Evolutionary conservation across 1,140 invertebrate species (phyloP).

Genomic region (Vanessa tameamea): DNA sequence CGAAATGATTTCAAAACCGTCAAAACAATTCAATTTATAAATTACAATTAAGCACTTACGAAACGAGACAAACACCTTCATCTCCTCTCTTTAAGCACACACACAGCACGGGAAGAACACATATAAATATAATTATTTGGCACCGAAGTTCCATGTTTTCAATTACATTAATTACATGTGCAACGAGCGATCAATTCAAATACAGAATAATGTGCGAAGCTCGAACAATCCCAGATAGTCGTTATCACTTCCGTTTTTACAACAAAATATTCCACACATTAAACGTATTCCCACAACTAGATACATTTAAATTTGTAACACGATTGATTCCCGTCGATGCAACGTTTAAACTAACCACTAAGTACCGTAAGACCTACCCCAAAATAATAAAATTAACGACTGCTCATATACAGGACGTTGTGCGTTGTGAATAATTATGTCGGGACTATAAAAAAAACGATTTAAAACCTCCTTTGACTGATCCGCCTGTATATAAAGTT

Average conservation of each 20-base stretch:
- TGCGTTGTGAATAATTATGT: slow-evolving; percentile 38
- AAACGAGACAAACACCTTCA: slow-evolving; percentile 8
- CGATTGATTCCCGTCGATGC: background rate
- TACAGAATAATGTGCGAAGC: slow-evolving; percentile 4
- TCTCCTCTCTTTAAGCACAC: slow-evolving; percentile 8
- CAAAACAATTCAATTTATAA: background rate
- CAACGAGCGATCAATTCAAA: background rate
- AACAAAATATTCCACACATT: slow-evolving; percentile 26
- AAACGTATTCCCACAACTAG: slow-evolving; percentile 30
- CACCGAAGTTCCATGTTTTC: background rate
- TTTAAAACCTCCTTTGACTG: slow-evolving; percentile 23
- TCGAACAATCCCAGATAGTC: slow-evolving; percentile 26
- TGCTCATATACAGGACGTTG: slow-evolving; percentile 38
- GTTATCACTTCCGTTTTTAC: slow-evolving; percentile 38
- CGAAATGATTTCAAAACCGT: too few species aligned
- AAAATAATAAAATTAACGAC: slow-evolving; percentile 13
- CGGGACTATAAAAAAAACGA: slow-evolving; percentile 21
- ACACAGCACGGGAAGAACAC: slow-evolving; percentile 16
- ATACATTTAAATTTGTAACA: slow-evolving; percentile 1
- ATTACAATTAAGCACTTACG: slow-evolving; percentile 3
- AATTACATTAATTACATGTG: background rate
- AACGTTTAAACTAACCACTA: background rate
- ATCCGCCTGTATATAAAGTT: slow-evolving; percentile 22
- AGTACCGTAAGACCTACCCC: slow-evolving; percentile 12
- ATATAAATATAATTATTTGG: background rate